Base-by-base conservation (phyloP, 2,888 invertebrate genomes). In the Drosophila borealis region DNA sequence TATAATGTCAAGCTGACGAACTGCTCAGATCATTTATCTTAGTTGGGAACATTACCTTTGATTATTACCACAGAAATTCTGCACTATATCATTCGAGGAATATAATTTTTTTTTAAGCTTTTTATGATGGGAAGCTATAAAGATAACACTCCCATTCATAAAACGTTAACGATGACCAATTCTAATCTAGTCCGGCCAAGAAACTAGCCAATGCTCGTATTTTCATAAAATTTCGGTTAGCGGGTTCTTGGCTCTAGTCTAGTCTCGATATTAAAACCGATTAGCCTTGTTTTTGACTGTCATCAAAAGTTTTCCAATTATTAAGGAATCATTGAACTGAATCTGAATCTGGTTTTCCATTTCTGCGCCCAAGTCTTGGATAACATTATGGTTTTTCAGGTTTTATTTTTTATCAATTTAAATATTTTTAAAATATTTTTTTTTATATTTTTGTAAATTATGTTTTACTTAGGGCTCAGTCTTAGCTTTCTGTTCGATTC, bases 141-240 rank as follows among this genome's bases (percentile, higher is more conserved):
- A 81, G 69, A 67, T 73, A 67, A 44, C 36, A n/a, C 36, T 51
- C 46, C 50, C 79, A 85, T 81, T 75, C 68, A 81, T 76, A 54
- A 67, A 61, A n/a, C 11, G 25, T 50, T 50, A 29, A 33, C 13
- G 34, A 5, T 44, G 13, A 6, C 19, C 25, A 37, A 2, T 37
- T 51, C 33, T 37, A 53, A 57, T 49, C 57, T 34, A 19, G 34
- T 4, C 19, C 45, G 49, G 29, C 34, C 17, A 42, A 25, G 42
- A 34, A 33, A 11, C n/a, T 41, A n/a, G n/a, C 9, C 36, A 45
- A 56, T 42, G 17, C 0, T 25, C 14, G n/a, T 37, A n/a, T 34
- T 2, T 2, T 3, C 10, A 13, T 44, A 41, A 17, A 41, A 17
- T 17, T 17, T 17, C 17, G 17, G 17, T 1, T 17, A 17, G 17